Conservation (phyloP, 2,888 invertebrate genomes). For the Sussaba pulchella region DNA sequence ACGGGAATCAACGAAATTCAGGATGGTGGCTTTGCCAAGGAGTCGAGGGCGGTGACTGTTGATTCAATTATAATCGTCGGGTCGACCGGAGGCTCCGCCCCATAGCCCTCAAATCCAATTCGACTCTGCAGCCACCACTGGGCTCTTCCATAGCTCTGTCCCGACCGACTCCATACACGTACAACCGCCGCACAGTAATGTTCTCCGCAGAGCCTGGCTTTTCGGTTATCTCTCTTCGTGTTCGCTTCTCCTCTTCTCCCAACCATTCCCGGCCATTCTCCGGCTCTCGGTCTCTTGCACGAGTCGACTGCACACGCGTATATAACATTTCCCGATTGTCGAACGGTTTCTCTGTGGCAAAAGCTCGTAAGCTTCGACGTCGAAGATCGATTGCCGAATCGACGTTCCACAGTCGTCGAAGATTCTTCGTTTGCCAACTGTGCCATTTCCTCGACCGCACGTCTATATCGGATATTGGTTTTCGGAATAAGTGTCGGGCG, state of each 20-base stretch:
- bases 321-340: too few relatives aligned
- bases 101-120: slow-evolving; percentile 79
- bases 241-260: not conserved
- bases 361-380: too few relatives aligned
- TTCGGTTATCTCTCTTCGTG: slow-evolving; percentile 27
- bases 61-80: slow-evolving; percentile 83
- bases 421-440: too few relatives aligned
- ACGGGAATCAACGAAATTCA: slow-evolving; percentile 24
- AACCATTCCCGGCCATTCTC: too few relatives aligned
- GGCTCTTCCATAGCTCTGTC: slow-evolving; percentile 33
- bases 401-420: too few relatives aligned
- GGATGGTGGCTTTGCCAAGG: slow-evolving; percentile 66
- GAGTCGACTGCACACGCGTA: too few relatives aligned
- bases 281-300: too few relatives aligned
- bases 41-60: slow-evolving; percentile 82
- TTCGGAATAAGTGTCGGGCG: too few relatives aligned
- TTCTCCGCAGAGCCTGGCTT: slow-evolving; percentile 38
- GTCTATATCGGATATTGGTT: too few relatives aligned
- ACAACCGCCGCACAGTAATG: slow-evolving; percentile 27
- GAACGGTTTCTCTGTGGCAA: too few relatives aligned
- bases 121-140: slow-evolving; percentile 70
- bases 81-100: slow-evolving; percentile 79
- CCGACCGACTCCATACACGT: slow-evolving; percentile 10
- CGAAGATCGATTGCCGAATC: too few relatives aligned
- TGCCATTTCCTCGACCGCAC: too few relatives aligned